A percentile compares a stretch with the other conserved stretches of the same genome.
phyloP scores from a whole-genome alignment of 2,888 invertebrate species.

The Platerodrilus igneus region DNA sequence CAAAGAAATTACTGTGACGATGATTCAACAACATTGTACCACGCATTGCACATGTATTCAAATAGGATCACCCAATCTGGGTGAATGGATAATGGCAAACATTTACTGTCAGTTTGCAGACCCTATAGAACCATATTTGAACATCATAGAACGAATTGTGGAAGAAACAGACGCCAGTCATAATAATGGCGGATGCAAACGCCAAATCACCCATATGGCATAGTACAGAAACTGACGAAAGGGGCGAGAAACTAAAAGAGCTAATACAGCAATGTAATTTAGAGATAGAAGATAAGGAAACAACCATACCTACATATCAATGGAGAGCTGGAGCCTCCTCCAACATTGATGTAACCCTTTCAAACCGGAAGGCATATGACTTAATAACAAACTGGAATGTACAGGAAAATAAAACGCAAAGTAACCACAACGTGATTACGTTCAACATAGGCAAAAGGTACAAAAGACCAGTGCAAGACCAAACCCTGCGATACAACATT shows the following conservation, averaged over 20 bases:
- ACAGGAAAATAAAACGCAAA: background rate
- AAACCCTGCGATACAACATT: conserved; percentile 3
- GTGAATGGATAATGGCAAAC: too few species aligned
- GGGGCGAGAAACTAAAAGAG: conserved; percentile 8
- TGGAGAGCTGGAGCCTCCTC: conserved; percentile 2
- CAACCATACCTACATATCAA: conserved; percentile 3
- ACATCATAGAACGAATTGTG: too few species aligned
- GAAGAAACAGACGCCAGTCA: too few species aligned
- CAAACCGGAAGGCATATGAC: conserved; percentile 1
- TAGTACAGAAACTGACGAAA: conserved; percentile 4
- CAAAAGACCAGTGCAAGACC: too few species aligned
- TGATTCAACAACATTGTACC: too few species aligned
- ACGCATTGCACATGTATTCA: too few species aligned
- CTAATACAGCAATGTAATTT: conserved; percentile 6
- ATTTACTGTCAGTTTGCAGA: too few species aligned
- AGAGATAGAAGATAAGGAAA: background rate
- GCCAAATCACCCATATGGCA: conserved; percentile 15
- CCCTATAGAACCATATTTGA: too few species aligned
- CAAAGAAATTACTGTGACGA: too few species aligned
- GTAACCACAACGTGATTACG: conserved; percentile 8
- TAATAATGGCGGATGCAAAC: conserved; percentile 13
- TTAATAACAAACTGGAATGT: conserved; percentile 7
- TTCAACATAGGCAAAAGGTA: too few species aligned
- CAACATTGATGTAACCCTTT: conserved; percentile 6
- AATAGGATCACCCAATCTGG: too few species aligned